These are phyloP conservation scores for Epinotia demarniana DNA, from an alignment of 2,888 invertebrate genomes.

Conservation along the genomic window DNA sequence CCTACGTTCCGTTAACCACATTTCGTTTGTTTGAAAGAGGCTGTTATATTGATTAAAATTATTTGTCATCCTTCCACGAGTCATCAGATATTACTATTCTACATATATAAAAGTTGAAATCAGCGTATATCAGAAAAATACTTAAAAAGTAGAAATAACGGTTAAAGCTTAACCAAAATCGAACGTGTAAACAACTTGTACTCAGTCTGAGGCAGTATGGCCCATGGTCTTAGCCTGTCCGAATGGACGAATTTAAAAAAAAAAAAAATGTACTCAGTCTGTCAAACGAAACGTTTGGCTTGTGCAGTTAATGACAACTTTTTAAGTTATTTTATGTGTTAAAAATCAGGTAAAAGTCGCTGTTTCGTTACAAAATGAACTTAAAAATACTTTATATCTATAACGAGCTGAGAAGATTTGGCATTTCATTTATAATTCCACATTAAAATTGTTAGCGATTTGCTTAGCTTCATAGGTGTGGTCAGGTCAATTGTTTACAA, in stretches of 20 bases:
- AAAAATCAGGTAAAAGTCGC: neutral
- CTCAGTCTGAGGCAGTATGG: no score
- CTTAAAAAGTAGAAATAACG: neutral
- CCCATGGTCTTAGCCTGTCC: no score
- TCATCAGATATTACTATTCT: neutral
- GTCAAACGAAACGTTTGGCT: conserved; percentile 15
- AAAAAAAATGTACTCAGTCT: no score
- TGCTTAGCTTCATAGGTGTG: conserved; percentile 27
- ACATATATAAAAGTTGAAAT: no score
- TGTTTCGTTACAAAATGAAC: neutral
- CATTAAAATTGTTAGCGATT: conserved; percentile 23
- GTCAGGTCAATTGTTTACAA: conserved; percentile 34
- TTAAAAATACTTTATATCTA: neutral
- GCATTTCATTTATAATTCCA: conserved; percentile 18
- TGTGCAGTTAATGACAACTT: conserved; percentile 13
- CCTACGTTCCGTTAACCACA: conserved; percentile 1
- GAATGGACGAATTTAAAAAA: no score
- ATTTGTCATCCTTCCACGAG: neutral
- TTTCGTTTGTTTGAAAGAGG: neutral
- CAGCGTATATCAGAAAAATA: neutral
- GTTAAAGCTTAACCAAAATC: neutral
- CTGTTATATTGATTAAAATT: neutral
- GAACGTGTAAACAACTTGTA: conserved; percentile 7
- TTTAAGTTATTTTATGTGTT: conserved; percentile 3
- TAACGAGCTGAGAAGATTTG: neutral